A percentile compares a stretch with the other conserved stretches of the same genome.
These are phyloP conservation scores for Pyrocephalus nanus DNA, from an alignment of 2,797 vertebrate species.

Conservation along the genomic window DNA sequence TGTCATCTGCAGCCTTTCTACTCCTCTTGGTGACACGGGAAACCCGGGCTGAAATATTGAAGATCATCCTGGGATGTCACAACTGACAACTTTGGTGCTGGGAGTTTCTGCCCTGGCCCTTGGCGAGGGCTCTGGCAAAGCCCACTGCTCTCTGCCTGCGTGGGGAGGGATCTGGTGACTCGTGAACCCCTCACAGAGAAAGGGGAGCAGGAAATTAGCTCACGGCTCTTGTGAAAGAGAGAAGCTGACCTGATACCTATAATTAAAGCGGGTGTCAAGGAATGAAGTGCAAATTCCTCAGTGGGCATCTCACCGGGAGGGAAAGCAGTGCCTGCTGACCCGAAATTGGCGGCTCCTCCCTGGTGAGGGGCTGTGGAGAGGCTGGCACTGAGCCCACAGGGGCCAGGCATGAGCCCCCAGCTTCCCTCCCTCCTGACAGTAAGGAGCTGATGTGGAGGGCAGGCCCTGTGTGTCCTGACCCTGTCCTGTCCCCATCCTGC, in stretches of 20 bases:
- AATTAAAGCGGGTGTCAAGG: conserved; percentile 56
- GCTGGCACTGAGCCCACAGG: fast-evolving
- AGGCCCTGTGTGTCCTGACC: neutral
- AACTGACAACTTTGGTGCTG: fast-evolving
- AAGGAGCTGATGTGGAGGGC: neutral
- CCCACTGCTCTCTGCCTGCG: neutral
- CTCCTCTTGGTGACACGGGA: neutral
- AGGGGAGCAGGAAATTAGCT: conserved; percentile 11
- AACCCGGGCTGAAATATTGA: neutral
- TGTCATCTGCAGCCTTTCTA: neutral
- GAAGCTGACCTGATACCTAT: neutral
- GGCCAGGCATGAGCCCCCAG: neutral
- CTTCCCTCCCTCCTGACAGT: fast-evolving
- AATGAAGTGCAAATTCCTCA: conserved; percentile 37
- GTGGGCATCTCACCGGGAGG: neutral
- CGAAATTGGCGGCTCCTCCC: neutral
- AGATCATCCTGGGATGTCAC: neutral
- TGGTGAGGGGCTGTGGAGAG: neutral
- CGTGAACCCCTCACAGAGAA: neutral
- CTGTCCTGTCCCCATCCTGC: neutral
- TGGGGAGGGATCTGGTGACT: neutral
- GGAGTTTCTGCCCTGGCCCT: neutral
- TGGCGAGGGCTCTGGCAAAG: neutral
- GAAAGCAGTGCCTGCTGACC: neutral
- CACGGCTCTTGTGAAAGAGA: conserved; percentile 36